Base-by-base conservation (phyloP, 2,113 vertebrate species). In the Orientallactaga bullata region DNA sequence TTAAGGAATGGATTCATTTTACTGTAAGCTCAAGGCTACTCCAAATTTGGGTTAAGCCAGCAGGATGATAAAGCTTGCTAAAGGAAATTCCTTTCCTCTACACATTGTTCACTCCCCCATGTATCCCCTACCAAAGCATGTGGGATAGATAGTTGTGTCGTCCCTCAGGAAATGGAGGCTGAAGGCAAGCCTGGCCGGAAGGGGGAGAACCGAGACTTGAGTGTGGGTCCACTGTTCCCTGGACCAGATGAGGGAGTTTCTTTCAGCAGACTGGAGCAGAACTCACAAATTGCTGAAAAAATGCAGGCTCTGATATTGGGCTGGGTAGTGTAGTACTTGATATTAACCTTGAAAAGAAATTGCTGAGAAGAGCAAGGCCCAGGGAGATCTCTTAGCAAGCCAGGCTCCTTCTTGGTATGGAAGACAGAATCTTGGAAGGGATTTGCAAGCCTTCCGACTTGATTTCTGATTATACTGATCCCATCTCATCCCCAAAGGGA, bases 371-470 rank as follows among this genome's bases (percentile, higher is more conserved):
- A 37, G 32, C 85, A 32, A 35, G 55, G 47, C n/a, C 71, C 68
- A 30, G 11, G 32, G 42, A 78, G 63, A 16, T 47, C 85, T 78
- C 61, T 32, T 18, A 0, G 37, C 2, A 42, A 72, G 39, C 47
- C 42, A 2, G 10, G 30, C 51, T 83, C 23, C 9, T 91, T 76
- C 21, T 79, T 83, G 68, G 35, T 69, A 23, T 12, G 39, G 60
- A 80, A 89, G 51, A 86, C 26, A 74, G 84, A 79, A 47, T 68
- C 68, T 68, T 96, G 73, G 78, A 69, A 74, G 39, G 24, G 61
- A 77, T 47, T 58, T n/a, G n/a, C 37, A 39, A 37, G 68, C 23
- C 17, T 8, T 32, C 35, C n/a, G 37, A 61, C 58, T 28, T 81
- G 55, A 60, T 15, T 91, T 72, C 72, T 85, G 55, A 69, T 90